Conservation (phyloP, 2,113 vertebrate genomes). For the Triplophysa dalaica region DNA sequence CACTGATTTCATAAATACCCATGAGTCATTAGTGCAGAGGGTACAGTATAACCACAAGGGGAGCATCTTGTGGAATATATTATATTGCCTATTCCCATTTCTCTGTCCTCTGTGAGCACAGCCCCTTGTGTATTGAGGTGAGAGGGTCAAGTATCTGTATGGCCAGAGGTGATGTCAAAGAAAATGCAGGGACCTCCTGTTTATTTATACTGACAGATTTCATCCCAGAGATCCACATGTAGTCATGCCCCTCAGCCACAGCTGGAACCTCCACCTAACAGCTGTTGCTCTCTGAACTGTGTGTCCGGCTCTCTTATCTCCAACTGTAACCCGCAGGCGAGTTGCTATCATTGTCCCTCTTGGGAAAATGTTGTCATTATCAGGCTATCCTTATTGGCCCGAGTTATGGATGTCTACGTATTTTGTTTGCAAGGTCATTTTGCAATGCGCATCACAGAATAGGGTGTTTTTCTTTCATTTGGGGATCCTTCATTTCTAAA, state of each 20-base stretch:
- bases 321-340: conserved; percentile 15
- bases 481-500: conserved; percentile 31
- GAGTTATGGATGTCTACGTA: conserved; percentile 6
- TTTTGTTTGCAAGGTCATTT: conserved; percentile 36
- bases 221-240: conserved; percentile 9
- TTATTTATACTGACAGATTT: conserved; percentile 32
- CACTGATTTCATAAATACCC: not conserved
- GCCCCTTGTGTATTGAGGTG: conserved; percentile 6
- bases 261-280: conserved; percentile 36
- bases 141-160: conserved; percentile 7
- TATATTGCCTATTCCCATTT: not conserved
- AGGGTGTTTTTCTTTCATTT: conserved; percentile 44
- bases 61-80: not conserved
- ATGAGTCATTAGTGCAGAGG: not conserved
- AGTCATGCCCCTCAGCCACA: conserved; percentile 26
- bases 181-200: conserved; percentile 33
- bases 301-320: conserved; percentile 26
- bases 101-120: not conserved
- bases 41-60: not conserved
- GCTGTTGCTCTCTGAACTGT: conserved; percentile 25
- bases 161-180: conserved; percentile 34
- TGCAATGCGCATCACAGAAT: not conserved
- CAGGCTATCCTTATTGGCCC: conserved; percentile 11
- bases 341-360: conserved; percentile 4
- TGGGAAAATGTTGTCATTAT: conserved; percentile 35